Base-by-base conservation (phyloP, 2,888 invertebrate genomes). In the Neoascia interrupta region DNA sequence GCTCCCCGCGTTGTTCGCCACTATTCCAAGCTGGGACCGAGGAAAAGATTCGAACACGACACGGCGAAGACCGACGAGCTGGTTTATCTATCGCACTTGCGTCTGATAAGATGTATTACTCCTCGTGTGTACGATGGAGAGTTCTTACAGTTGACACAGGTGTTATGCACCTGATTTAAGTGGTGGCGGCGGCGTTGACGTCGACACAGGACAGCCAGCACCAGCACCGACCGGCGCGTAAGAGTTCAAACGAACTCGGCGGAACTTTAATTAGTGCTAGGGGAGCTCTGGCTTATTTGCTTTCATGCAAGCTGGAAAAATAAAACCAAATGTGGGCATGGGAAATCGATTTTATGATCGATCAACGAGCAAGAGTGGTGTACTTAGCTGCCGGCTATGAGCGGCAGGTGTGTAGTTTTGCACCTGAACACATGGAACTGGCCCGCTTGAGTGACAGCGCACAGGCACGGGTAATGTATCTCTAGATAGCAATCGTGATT, bases 151-250 rank as follows among this genome's bases (percentile, higher is more conserved):
- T 85, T 86, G 86, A 86, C 84, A 86, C 85, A 85, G 85, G 85
- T 85, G 85, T 85, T 85, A 82, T 85, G 85, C 85, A 85, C 85
- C 83, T 84, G 85, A 86, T 86, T 85, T 81, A 31, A 64, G 75
- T 47, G 37, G 58, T 31, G 34, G 37, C 16, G 13, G 11, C 56
- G 36, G 6, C 26, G 21, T 18, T 41, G 11, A 6, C 31, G 36
- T 21, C 56, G 21, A 13, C 43, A 28, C 23, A 31, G n/a, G n/a
- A 5, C 16, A 26, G 51, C 31, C 53, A n/a, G 10, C 37, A 21
- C 18, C 56, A 15, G 10, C 36, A 13, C 16, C 21, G 28, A 1
- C 16, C 49, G 5, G 10, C 45, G 69, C 75, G 51, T 51, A 69
- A 63, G 51, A 63, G 69, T 75, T 75, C 63, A 75, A 75, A 63